Conservation (phyloP, 1,140 invertebrate genomes). For the Conus ventricosus region DNA sequence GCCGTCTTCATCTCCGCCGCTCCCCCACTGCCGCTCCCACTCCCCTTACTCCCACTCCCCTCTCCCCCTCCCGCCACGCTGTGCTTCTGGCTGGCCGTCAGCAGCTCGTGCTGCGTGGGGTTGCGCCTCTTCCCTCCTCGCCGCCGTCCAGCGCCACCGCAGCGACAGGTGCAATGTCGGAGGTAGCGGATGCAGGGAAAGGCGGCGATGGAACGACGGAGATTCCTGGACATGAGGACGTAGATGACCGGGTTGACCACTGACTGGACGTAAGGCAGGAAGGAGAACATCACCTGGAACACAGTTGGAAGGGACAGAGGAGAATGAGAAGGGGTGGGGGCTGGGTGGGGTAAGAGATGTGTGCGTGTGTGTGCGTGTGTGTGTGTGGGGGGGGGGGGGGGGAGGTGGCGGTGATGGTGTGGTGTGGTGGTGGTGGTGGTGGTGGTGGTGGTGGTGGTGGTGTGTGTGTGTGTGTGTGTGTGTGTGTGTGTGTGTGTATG, state of each 20-base stretch:
- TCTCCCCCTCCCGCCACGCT: not conserved
- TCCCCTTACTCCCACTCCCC: not conserved
- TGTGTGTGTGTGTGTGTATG: too few species aligned
- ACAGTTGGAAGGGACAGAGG: too few species aligned
- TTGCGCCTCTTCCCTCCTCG: not conserved
- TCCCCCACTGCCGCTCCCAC: not conserved
- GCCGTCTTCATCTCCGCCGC: not conserved
- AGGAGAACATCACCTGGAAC: not conserved
- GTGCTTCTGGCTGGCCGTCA: not conserved
- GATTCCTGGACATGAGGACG: not conserved
- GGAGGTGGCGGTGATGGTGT: too few species aligned
- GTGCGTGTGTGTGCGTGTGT: too few species aligned
- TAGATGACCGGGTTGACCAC: constrained; percentile 1
- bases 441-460: too few species aligned
- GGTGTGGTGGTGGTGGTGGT: too few species aligned
- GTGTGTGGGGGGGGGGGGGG: too few species aligned
- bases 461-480: too few species aligned
- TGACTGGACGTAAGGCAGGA: not conserved
- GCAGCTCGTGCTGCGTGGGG: not conserved
- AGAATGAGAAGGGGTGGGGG: too few species aligned
- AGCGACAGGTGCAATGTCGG: not conserved
- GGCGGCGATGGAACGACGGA: not conserved
- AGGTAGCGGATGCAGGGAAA: not conserved
- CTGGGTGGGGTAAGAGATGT: too few species aligned
- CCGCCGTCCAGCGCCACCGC: not conserved